Conservation (phyloP, 2,797 vertebrate genomes). For the Scolopax bukidnonensis region DNA sequence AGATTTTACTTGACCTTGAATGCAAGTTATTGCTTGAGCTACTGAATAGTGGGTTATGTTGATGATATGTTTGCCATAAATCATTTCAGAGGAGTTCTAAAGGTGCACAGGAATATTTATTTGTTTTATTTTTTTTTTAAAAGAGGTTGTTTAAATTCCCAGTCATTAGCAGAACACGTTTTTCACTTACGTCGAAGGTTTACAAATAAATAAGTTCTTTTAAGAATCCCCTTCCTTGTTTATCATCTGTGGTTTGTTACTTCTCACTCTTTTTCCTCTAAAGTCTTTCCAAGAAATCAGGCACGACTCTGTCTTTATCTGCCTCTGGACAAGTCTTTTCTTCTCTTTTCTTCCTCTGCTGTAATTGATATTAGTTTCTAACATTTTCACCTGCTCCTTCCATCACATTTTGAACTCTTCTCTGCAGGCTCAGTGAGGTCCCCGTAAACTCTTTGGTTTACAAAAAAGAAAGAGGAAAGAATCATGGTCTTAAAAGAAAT, state of each 20-base stretch:
- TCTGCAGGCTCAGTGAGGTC: not conserved
- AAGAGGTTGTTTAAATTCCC: not conserved
- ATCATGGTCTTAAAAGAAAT: not conserved
- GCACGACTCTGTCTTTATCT: not conserved
- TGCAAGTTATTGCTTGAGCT: not conserved
- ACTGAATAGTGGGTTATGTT: conserved; percentile 34
- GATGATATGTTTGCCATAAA: conserved; percentile 11
- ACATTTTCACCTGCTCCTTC: not conserved
- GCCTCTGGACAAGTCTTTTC: not conserved
- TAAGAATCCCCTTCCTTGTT: not conserved
- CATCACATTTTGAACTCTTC: not conserved
- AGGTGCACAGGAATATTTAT: conserved; percentile 33
- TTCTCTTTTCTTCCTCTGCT: not conserved
- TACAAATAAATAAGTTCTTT: conserved; percentile 52
- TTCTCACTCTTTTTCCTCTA: not conserved
- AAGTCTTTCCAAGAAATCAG: not conserved
- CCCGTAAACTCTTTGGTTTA: not conserved
- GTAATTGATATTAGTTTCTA: not conserved
- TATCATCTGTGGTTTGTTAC: not conserved
- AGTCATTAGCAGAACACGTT: not conserved
- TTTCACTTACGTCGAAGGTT: not conserved
- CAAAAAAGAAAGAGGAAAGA: not conserved
- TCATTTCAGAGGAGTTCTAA: conserved; percentile 6
- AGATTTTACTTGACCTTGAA: conserved; percentile 38
- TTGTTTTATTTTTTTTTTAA: not conserved